These are phyloP conservation scores for Pinna nobilis DNA, from an alignment of 1,140 invertebrate species.

Conservation along the genomic window DNA sequence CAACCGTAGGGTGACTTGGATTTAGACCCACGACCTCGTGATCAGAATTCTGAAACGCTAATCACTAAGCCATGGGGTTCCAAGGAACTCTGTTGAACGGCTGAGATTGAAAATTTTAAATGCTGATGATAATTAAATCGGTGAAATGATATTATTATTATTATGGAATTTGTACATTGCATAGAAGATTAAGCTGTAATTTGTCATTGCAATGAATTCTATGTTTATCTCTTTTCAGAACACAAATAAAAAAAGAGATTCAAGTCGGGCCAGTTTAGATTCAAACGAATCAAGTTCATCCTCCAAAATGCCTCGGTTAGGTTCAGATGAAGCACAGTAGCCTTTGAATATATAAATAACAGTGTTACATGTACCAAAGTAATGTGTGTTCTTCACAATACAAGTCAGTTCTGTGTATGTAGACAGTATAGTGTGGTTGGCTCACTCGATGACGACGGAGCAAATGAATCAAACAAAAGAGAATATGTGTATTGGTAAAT, in stretches of 20 bases:
- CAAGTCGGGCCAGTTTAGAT: conserved; percentile 60
- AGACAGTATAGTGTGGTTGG: no score
- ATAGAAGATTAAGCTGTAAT: background rate
- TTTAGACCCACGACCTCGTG: no score
- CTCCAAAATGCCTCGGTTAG: conserved; percentile 58
- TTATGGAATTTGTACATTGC: background rate
- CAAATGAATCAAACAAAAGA: no score
- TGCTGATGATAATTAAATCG: background rate
- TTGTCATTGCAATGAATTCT: background rate
- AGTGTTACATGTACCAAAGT: no score
- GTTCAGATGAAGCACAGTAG: conserved; percentile 46
- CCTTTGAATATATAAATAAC: background rate
- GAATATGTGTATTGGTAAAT: no score
- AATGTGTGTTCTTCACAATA: no score
- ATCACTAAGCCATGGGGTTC: background rate
- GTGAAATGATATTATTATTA: background rate
- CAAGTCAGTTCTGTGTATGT: no score
- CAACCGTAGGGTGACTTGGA: no score
- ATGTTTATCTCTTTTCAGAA: conserved; percentile 51
- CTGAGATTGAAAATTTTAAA: background rate
- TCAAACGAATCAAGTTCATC: conserved; percentile 47
- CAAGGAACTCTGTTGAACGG: background rate
- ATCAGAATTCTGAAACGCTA: no score
- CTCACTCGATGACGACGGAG: no score
- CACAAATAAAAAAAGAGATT: conserved; percentile 65